phyloP scores from a whole-genome alignment of 92 coral and sea anemone species.

The Pocillopora meandrina region DNA sequence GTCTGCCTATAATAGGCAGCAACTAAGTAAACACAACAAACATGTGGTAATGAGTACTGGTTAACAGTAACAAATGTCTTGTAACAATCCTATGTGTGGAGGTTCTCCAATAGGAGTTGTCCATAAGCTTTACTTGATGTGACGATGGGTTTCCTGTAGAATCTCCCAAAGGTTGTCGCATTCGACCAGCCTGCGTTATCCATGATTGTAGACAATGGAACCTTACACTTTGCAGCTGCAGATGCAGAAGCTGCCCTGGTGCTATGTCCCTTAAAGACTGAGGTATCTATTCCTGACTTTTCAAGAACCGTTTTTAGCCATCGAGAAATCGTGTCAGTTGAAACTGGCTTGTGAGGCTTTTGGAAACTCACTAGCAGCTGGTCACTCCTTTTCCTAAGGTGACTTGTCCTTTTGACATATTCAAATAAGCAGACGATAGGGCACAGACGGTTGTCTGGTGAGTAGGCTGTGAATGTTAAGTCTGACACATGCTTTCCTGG shows the following conservation, averaged over 20 bases:
- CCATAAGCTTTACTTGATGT: slow-evolving; percentile 23
- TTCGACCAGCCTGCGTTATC: slow-evolving; percentile 31
- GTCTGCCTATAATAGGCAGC: too few relatives aligned
- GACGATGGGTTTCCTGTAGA: slow-evolving; percentile 27
- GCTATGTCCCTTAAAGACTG: slow-evolving; percentile 36
- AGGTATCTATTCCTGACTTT: slow-evolving; percentile 34
- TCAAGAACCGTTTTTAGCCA: slow-evolving; percentile 35
- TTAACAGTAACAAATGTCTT: neutral
- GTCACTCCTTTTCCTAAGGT: slow-evolving; percentile 26
- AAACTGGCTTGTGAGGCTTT: slow-evolving; percentile 41
- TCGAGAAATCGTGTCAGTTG: slow-evolving; percentile 24
- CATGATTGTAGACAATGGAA: slow-evolving; percentile 15
- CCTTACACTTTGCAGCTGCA: slow-evolving; percentile 18
- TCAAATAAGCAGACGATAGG: slow-evolving; percentile 11
- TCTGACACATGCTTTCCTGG: slow-evolving; percentile 34
- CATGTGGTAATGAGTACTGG: too few relatives aligned
- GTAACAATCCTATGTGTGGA: slow-evolving; percentile 36
- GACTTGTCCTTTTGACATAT: slow-evolving; percentile 25
- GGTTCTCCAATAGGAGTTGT: slow-evolving; percentile 32
- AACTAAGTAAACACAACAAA: too few relatives aligned
- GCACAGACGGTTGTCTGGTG: slow-evolving; percentile 32
- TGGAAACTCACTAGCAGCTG: slow-evolving; percentile 24
- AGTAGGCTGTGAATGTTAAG: slow-evolving; percentile 19
- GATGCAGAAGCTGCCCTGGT: slow-evolving; percentile 35
- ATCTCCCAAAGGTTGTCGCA: slow-evolving; percentile 25